phyloP scores from a whole-genome alignment of 2,113 vertebrate genomes.

The Grammomys dolichurus region DNA sequence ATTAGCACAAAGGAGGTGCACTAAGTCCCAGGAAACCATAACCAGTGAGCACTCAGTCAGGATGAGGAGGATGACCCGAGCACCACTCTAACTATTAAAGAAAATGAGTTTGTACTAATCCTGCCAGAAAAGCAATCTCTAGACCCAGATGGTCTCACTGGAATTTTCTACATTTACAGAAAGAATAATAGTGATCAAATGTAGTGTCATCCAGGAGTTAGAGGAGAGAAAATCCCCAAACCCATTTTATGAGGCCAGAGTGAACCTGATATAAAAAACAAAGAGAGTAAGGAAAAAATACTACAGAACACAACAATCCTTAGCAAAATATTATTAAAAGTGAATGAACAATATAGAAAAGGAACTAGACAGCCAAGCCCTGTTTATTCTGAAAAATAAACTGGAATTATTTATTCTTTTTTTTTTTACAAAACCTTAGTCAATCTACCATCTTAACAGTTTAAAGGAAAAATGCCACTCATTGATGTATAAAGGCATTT shows the following conservation, averaged over 20 bases:
- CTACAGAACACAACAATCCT: background rate
- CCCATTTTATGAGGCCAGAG: conserved; percentile 3
- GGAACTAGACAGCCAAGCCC: background rate
- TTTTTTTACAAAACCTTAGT: background rate
- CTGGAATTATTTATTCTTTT: background rate
- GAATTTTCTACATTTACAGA: conserved; percentile 44
- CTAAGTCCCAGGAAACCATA: background rate
- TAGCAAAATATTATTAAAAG: conserved; percentile 14
- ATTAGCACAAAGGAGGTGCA: background rate
- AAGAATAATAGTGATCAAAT: background rate
- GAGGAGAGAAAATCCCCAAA: background rate
- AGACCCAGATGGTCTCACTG: background rate
- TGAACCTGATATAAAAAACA: background rate
- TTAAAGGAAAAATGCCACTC: background rate
- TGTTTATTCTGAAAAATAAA: background rate
- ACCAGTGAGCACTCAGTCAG: background rate
- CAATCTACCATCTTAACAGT: background rate
- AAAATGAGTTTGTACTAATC: conserved; percentile 5
- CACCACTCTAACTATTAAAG: background rate
- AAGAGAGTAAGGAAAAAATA: background rate
- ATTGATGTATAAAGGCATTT: background rate
- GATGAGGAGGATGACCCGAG: background rate
- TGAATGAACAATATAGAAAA: background rate
- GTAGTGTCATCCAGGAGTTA: background rate
- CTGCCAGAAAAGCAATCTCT: background rate